Conservation (phyloP, 2,888 invertebrate genomes). For the Sabatieria punctata region DNA sequence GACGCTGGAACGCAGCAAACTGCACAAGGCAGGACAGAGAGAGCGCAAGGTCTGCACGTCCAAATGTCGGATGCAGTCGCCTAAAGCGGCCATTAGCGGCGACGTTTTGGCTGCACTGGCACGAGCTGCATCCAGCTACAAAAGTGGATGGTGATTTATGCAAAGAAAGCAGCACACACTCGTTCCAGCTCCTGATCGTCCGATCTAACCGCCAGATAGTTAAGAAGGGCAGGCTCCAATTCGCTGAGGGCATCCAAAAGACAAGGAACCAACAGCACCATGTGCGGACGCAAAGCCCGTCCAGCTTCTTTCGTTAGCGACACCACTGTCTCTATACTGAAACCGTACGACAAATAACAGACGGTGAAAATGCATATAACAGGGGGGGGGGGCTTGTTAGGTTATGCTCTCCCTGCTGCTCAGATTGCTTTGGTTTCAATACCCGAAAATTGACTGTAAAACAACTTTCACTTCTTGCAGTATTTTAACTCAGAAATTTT, state of each 20-base stretch:
- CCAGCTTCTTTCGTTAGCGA: conserved; percentile 61
- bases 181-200: conserved; percentile 53
- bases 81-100: conserved; percentile 67
- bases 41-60: conserved; percentile 58
- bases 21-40: conserved; percentile 53
- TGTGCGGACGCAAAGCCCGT: conserved; percentile 58
- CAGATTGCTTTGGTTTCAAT: too few species aligned
- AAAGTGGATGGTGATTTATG: neutral
- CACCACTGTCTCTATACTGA: conserved; percentile 62
- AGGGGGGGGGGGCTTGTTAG: too few species aligned
- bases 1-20: conserved; percentile 57
- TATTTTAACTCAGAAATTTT: too few species aligned
- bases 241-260: conserved; percentile 56
- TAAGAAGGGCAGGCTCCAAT: conserved; percentile 56
- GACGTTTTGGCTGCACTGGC: conserved; percentile 64
- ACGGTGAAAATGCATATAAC: too few species aligned
- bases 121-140: conserved; percentile 50
- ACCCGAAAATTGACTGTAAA: too few species aligned
- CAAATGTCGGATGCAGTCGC: conserved; percentile 50
- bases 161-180: conserved; percentile 32
- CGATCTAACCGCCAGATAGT: conserved; percentile 56
- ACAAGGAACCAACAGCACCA: conserved; percentile 61
- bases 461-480: too few species aligned
- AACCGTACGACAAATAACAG: conserved; percentile 4
- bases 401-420: too few species aligned